These are phyloP conservation scores for Ceratina japonica DNA, from an alignment of 1,140 invertebrate species.

Conservation along the genomic window DNA sequence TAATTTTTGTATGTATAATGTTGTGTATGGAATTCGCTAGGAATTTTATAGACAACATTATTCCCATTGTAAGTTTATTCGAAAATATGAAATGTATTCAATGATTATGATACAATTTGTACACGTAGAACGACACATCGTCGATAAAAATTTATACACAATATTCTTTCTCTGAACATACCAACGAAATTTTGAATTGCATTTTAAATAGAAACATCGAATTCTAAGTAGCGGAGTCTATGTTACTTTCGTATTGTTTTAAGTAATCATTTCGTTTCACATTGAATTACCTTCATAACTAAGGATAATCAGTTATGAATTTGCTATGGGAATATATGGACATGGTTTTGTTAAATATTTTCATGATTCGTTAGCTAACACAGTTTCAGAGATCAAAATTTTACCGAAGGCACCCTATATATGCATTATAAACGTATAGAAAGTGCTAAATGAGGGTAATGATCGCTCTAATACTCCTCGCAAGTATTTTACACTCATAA, in stretches of 20 bases:
- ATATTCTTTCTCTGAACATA: too few relatives aligned
- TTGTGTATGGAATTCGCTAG: too few relatives aligned
- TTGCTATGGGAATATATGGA: not conserved
- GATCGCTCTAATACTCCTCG: not conserved
- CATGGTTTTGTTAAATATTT: not conserved
- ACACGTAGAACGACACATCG: slow-evolving; percentile 16
- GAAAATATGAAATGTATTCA: slow-evolving; percentile 50
- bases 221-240: not conserved
- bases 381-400: slow-evolving; percentile 18
- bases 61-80: slow-evolving; percentile 39
- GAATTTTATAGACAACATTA: too few relatives aligned
- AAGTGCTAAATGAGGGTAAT: slow-evolving; percentile 24
- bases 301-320: not conserved
- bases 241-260: not conserved
- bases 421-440: slow-evolving; percentile 15
- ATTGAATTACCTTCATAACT: not conserved
- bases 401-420: slow-evolving; percentile 46
- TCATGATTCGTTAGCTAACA: not conserved
- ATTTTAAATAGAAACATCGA: slow-evolving; percentile 1
- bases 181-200: not conserved
- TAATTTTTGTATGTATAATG: too few relatives aligned
- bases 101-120: slow-evolving; percentile 46
- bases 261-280: slow-evolving; percentile 4
- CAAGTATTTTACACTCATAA: not conserved
- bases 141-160: not conserved